Evolutionary conservation across 2,888 invertebrate genomes (phyloP).

Genomic region (Stegophylla sp.): DNA sequence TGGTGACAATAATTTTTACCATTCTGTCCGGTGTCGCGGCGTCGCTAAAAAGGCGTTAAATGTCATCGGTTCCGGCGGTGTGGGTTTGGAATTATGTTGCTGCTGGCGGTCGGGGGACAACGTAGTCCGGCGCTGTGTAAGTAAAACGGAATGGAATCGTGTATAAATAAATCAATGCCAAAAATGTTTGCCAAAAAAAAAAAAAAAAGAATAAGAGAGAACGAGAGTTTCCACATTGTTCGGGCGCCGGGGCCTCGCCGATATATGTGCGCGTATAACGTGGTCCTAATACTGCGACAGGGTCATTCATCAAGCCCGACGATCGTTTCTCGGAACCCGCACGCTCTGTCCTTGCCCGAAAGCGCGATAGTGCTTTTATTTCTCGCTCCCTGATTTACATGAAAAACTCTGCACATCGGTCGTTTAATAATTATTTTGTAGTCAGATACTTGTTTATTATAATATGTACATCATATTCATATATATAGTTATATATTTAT

Average conservation of each 20-base stretch:
- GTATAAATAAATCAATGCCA: slow-evolving; percentile 59
- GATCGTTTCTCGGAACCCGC: slow-evolving; percentile 29
- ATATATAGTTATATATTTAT: too few relatives aligned
- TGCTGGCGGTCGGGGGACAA: slow-evolving; percentile 49
- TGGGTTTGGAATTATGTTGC: slow-evolving; percentile 54
- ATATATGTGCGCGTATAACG: neutral
- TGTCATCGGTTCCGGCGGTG: slow-evolving; percentile 54
- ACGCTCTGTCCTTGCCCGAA: neutral
- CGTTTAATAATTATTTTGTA: too few relatives aligned
- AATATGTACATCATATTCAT: too few relatives aligned
- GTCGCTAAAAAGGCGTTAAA: slow-evolving; percentile 47
- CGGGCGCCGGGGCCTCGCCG: slow-evolving; percentile 39
- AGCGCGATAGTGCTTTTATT: neutral
- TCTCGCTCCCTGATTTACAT: neutral
- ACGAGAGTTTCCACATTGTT: slow-evolving; percentile 34
- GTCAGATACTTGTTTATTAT: too few relatives aligned
- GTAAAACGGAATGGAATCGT: slow-evolving; percentile 32
- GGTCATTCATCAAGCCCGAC: slow-evolving; percentile 36
- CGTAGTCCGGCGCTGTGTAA: slow-evolving; percentile 56
- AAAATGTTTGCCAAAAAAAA: slow-evolving; percentile 55
- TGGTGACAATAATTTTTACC: neutral
- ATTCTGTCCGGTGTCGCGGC: slow-evolving; percentile 26
- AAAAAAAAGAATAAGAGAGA: slow-evolving; percentile 1
- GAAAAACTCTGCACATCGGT: too few relatives aligned
- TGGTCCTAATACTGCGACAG: neutral